phyloP scores from a whole-genome alignment of 2,888 invertebrate species.

The Conistra vaccinii region DNA sequence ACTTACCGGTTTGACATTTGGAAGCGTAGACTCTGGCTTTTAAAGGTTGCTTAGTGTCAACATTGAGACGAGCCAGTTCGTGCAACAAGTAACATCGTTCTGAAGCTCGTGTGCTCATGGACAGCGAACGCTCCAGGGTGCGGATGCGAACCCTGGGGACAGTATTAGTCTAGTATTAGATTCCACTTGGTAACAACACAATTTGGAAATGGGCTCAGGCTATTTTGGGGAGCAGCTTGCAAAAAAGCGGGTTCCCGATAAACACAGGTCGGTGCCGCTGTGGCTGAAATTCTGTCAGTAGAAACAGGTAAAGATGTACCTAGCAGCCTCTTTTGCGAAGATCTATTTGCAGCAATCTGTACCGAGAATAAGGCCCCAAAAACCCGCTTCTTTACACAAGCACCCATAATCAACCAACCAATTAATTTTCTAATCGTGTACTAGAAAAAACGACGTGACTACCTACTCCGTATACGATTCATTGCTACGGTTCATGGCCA shows the following conservation, averaged over 20 bases:
- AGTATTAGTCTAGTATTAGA: not conserved
- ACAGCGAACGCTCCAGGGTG: conserved; percentile 78
- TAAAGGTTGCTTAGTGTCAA: conserved; percentile 81
- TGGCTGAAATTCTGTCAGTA: not conserved
- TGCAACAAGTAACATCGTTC: conserved; percentile 86
- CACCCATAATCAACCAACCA: not conserved
- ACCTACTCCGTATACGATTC: conserved; percentile 15
- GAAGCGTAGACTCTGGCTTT: conserved; percentile 81
- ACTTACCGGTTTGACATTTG: conserved; percentile 84
- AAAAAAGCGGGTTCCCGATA: not conserved
- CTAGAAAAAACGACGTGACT: not conserved
- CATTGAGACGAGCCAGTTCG: conserved; percentile 82
- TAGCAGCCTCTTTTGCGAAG: too few species aligned
- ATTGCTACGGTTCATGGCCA: conserved; percentile 1
- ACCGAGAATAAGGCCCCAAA: accelerated
- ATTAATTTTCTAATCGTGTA: not conserved
- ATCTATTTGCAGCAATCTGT: not conserved
- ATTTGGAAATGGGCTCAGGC: not conserved
- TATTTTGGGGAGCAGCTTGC: not conserved
- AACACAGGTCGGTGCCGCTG: not conserved
- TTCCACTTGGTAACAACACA: not conserved
- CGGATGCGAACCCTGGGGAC: conserved; percentile 79
- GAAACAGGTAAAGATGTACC: not conserved
- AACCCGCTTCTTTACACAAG: not conserved
- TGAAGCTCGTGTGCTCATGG: conserved; percentile 75